Evolutionary conservation across 2,113 vertebrate species (phyloP).

Genomic region (Caranx melampygus): DNA sequence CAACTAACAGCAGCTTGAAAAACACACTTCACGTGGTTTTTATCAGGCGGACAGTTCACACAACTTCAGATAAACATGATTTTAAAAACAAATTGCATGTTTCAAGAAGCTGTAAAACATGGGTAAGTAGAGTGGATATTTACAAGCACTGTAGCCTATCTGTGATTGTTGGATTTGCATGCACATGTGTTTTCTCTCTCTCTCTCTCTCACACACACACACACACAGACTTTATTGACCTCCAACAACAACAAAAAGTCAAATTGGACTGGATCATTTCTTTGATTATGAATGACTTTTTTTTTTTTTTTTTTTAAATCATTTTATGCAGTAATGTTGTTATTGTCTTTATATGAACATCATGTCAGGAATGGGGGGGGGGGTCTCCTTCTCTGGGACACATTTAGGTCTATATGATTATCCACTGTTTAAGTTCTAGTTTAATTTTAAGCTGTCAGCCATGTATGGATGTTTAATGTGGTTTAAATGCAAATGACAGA

Average conservation of each 20-base stretch:
- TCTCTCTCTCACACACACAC: too few relatives aligned
- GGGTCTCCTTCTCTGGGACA: neutral
- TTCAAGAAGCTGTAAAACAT: too few relatives aligned
- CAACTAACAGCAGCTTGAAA: neutral
- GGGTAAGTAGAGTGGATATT: too few relatives aligned
- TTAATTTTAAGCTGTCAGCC: neutral
- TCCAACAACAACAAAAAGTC: neutral
- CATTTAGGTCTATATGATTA: neutral
- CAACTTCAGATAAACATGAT: neutral
- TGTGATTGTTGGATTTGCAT: too few relatives aligned
- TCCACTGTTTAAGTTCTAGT: conserved; percentile 12
- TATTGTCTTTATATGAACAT: neutral
- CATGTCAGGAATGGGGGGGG: neutral
- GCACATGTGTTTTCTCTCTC: too few relatives aligned
- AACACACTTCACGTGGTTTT: neutral
- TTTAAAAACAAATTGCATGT: too few relatives aligned
- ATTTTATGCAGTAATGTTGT: neutral
- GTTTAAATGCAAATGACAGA: neutral
- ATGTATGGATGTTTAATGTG: neutral
- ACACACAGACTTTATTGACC: too few relatives aligned
- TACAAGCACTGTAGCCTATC: too few relatives aligned
- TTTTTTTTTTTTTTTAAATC: too few relatives aligned
- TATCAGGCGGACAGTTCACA: neutral
- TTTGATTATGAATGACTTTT: too few relatives aligned
- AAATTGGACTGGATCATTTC: neutral